These are phyloP conservation scores for Andrena trimmerana DNA, from an alignment of 2,888 invertebrate species.

Conservation along the genomic window DNA sequence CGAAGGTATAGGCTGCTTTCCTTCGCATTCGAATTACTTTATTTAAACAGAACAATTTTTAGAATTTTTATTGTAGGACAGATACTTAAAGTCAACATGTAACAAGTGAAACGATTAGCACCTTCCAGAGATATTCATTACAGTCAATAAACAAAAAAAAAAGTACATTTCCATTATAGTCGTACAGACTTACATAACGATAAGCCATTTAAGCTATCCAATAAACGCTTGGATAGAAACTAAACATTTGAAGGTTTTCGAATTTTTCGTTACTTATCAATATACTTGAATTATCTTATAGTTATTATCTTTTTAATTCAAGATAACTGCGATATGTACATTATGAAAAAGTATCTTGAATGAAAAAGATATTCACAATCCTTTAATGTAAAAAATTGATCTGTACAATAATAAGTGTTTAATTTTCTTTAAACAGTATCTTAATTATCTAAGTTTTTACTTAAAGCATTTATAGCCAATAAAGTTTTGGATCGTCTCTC, in stretches of 20 bases:
- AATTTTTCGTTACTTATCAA: slow-evolving; percentile 25
- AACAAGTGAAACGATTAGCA: slow-evolving; percentile 61
- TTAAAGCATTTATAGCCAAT: slow-evolving; percentile 88
- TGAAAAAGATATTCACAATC: slow-evolving; percentile 66
- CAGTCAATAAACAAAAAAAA: slow-evolving; percentile 34
- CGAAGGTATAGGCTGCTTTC: slow-evolving; percentile 39
- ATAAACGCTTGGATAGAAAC: slow-evolving; percentile 37
- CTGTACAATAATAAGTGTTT: slow-evolving; percentile 46
- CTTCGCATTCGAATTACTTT: slow-evolving; percentile 44
- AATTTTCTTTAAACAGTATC: slow-evolving; percentile 38
- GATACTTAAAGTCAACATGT: slow-evolving; percentile 50
- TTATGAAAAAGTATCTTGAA: slow-evolving; percentile 66
- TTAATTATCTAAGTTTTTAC: slow-evolving; percentile 30
- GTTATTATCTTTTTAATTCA: slow-evolving; percentile 54
- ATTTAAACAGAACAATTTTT: slow-evolving; percentile 61
- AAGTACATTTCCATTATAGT: slow-evolving; percentile 19
- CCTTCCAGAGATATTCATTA: slow-evolving; percentile 45
- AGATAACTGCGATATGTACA: slow-evolving; percentile 60
- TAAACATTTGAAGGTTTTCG: slow-evolving; percentile 28
- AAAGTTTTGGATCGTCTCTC: slow-evolving; percentile 90
- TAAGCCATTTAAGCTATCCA: slow-evolving; percentile 26
- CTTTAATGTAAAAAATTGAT: slow-evolving; percentile 45
- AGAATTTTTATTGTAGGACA: slow-evolving; percentile 45
- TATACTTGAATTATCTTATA: slow-evolving; percentile 28
- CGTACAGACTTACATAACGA: slow-evolving; percentile 16